Percentiles rank a stretch among this genome's conserved stretches.
phyloP scores from a whole-genome alignment of 2,888 invertebrate species.

The Aspidapion aeneum region DNA sequence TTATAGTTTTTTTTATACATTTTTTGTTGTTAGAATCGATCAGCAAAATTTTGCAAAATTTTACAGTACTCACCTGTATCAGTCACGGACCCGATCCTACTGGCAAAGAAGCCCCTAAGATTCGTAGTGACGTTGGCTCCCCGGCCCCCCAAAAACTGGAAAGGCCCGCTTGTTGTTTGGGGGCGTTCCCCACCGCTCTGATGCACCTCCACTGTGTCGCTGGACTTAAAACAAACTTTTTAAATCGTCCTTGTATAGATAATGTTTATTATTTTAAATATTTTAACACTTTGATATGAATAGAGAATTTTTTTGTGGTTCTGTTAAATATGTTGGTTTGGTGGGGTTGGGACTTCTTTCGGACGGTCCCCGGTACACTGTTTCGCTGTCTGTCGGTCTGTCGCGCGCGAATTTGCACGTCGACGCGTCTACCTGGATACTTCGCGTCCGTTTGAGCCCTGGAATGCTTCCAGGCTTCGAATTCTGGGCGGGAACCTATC shows the following conservation, averaged over 20 bases:
- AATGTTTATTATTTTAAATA: no score
- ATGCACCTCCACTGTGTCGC: neutral
- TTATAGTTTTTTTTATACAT: no score
- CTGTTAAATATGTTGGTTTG: neutral
- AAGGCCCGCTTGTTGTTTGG: slow-evolving; percentile 21
- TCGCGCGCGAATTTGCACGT: neutral
- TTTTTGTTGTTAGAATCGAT: no score
- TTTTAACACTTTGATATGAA: no score
- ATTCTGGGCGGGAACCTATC: slow-evolving; percentile 24
- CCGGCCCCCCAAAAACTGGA: slow-evolving; percentile 21
- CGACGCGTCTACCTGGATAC: slow-evolving; percentile 25
- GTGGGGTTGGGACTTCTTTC: neutral
- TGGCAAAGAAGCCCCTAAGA: slow-evolving; percentile 68
- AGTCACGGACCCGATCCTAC: slow-evolving; percentile 63
- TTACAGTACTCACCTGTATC: slow-evolving; percentile 62
- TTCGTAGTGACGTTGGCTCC: slow-evolving; percentile 52
- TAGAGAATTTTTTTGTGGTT: no score
- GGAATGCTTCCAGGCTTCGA: slow-evolving; percentile 20
- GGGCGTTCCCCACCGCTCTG: neutral
- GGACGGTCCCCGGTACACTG: slow-evolving; percentile 22
- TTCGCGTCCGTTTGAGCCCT: slow-evolving; percentile 22
- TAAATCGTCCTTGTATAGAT: no score
- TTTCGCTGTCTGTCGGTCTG: slow-evolving; percentile 11
- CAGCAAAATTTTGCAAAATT: no score
- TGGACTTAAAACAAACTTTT: neutral